Base-by-base conservation (phyloP, 2,888 invertebrate genomes). In the Drosophila rellima region DNA sequence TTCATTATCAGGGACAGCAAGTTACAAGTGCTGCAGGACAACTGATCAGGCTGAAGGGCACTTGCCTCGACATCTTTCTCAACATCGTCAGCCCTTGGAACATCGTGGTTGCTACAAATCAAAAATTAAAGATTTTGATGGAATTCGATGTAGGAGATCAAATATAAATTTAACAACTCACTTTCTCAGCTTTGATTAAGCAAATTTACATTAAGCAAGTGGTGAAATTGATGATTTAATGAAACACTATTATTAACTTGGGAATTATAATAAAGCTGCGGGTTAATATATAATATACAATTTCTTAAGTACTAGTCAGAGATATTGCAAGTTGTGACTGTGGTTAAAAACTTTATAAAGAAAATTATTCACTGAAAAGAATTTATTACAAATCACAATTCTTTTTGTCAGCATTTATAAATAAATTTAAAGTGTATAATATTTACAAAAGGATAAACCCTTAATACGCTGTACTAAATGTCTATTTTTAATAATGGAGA, bases 1-100 rank as follows among this genome's bases (percentile, higher is more conserved):
- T 35, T 54, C 13, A 39, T 7, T 2, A 10, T 8, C 15, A 26
- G n/a, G 2, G 54, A 29, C 8, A 69, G 23, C 3, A 59, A 15
- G n/a, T 59, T 69, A 17, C 69, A 69, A 6, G 42, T 59, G 23
- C 15, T 69, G 59, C 69, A 69, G 23, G 59, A 37, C 7, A 56
- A 5, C 26, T 60, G 45, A 64, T 70, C 55, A 3, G 48, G 26
- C n/a, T 54, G 42, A 23, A 3, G 15, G 0, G 31, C n/a, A n/a
- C n/a, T n/a, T n/a, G 5, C 6, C 35, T 13, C 35, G 0, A 31
- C 10, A 17, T 52, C 6, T 5, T 3, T 23, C 0, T 33, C 33
- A 4, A 10, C 13, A 20, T 20, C 20, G n/a, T n/a, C 31, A 11
- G 31, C 3, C 31, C 3, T 33, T 11, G 10, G 31, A 0, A 20